Base-by-base conservation (phyloP, 1,140 invertebrate species). In the Triops cancriformis region DNA sequence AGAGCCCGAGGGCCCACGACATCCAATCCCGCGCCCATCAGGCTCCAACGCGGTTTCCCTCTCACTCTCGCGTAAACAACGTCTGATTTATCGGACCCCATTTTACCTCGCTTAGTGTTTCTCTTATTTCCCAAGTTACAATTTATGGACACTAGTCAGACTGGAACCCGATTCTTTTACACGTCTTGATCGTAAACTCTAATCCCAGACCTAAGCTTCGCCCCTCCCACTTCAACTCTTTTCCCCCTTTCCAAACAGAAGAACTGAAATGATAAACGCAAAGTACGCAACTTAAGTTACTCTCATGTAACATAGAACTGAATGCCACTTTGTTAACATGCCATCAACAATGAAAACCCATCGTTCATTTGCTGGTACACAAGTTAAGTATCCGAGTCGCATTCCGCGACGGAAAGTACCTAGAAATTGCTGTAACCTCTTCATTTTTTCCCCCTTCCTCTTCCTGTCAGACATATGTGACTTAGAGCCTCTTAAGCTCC, bases 91-190 rank as follows among this genome's bases (percentile, higher is more conserved):
- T 64, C 51, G 51, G 51, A 64, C 51, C 51, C 51, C 51, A 64
- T 64, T 18, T 64, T 64, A 64, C 51, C 51, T 64, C 51, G 51
- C 51, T 64, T 64, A 64, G 51, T 64, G 51, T 64, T 64, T 64
- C 51, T 64, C 51, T 64, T 64, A 64, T 64, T 64, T 64, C 51
- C 51, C 51, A 64, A 64, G 51, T 64, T 64, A 64, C 51, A 64
- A 64, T 64, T 64, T 64, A 64, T 64, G 51, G 51, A 64, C 51
- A 64, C 51, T 64, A 64, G 51, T 64, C 51, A 23, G 11, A 18
- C 18, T 64, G 51, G 23, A 64, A 64, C 51, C n/a, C 51, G 51
- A 64, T 64, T 64, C 51, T 64, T 64, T 64, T 64, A 64, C 23
- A 11, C 6, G 14, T 64, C 3, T 64, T 14, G 51, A 64, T 64